These are phyloP conservation scores for Cygnus atratus DNA, from an alignment of 2,113 vertebrate species.

Conservation along the genomic window DNA sequence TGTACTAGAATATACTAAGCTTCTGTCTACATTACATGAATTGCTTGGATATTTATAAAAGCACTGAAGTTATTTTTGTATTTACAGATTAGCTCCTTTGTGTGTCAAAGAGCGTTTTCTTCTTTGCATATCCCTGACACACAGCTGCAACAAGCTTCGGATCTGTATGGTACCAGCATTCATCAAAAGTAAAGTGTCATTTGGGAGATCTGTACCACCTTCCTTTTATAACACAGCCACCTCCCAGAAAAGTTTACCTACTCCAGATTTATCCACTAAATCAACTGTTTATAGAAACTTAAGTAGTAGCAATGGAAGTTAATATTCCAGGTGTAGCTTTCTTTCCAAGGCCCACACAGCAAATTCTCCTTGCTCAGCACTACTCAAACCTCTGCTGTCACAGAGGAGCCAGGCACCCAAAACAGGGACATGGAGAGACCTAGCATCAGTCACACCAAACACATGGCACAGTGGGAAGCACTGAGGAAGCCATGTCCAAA, in stretches of 20 bases:
- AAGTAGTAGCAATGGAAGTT: not conserved
- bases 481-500: not conserved
- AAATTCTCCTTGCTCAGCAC: not conserved
- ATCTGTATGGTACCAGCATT: not conserved
- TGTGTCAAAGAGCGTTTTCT: not conserved
- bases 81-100: slow-evolving; percentile 7
- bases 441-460: not conserved
- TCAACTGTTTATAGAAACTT: not conserved
- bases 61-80: not conserved
- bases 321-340: not conserved
- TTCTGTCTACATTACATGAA: not conserved
- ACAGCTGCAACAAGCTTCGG: not conserved
- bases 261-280: not conserved
- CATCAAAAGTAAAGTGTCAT: not conserved
- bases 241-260: not conserved
- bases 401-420: not conserved
- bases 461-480: not conserved
- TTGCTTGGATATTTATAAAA: slow-evolving; percentile 11
- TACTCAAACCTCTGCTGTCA: not conserved
- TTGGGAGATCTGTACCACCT: not conserved
- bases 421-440: not conserved
- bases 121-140: not conserved
- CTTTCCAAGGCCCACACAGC: not conserved
- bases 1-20: not conserved
- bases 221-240: not conserved